Evolutionary conservation across 2,888 invertebrate genomes (phyloP), one percentile per base, ranked within the genome.

Genomic region (Mesochorus sp.): DNA sequence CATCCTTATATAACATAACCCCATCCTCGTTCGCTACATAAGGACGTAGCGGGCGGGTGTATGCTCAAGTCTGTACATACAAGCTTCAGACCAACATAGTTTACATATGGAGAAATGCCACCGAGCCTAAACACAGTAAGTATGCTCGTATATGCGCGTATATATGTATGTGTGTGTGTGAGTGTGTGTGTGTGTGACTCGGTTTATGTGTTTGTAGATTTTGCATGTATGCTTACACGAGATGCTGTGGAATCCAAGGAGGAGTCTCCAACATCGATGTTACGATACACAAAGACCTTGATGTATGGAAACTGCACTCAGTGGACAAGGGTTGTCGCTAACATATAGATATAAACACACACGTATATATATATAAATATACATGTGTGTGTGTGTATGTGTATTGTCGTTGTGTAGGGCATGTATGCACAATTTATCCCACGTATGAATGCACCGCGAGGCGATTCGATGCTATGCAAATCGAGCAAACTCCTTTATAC

Each of bases 401-500:
- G 39, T 62, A 34, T 24, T 57, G 42, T 62, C 26, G 44, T 51
- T 17, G 49, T 28, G 26, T 28, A 39, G 42, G 12, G 12, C 59
- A 10, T 42, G 59, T 59, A 26, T 42, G 59, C 59, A 59, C 59
- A 59, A 73, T 66, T 78, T 78, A 77, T 77, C 73, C 62, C 37
- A 59, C 44, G 68, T 73, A 70, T 51, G 73, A 77, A 77, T 73
- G 62, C 73, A 34, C 37, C 49, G n/a, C n/a, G 57, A 47, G 62
- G 39, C 68, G 73, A 62, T 73, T 57, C 84, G 85, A 84, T 86
- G 87, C 85, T 84, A 86, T 87, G 85, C 85, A 86, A 87, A 87
- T 87, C 86, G 83, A 86, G 86, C 85, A 84, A 85, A 87, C 83
- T 83, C 86, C 83, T 85, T 85, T 82, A 85, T 81, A 31, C 49